These are phyloP conservation scores for Aselliscus stoliczkanus DNA, from an alignment of 2,797 vertebrate species.

Conservation along the genomic window DNA sequence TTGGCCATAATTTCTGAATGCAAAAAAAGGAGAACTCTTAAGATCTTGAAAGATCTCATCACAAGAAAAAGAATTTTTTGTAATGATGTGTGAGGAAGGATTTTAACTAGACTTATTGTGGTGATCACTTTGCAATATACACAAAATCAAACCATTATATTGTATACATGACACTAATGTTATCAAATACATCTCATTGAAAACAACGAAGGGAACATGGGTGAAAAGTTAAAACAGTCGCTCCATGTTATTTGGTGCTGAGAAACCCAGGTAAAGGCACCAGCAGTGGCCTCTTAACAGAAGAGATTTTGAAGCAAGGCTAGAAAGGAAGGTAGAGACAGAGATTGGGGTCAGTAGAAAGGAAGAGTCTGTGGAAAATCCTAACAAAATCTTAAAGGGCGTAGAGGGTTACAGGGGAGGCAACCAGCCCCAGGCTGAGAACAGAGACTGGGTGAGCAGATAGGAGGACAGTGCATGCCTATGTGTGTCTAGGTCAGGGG, in stretches of 20 bases:
- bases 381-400: background rate
- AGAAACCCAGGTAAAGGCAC: background rate
- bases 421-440: background rate
- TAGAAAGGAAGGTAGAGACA: background rate
- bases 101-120: no score
- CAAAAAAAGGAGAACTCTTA: no score
- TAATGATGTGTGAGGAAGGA: no score
- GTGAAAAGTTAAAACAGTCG: background rate
- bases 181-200: background rate
- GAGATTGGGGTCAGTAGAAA: background rate
- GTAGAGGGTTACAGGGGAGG: background rate
- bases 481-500: background rate
- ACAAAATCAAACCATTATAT: no score
- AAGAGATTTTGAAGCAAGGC: background rate
- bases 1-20: background rate
- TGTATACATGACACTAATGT: no score
- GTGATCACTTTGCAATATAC: no score
- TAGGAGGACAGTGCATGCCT: accelerated
- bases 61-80: no score
- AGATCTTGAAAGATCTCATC: background rate
- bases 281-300: background rate
- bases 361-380: background rate
- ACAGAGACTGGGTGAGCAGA: background rate
- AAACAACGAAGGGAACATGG: background rate
- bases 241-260: background rate